Evolutionary conservation across 2,797 vertebrate species (phyloP).

Genomic region (Meriones psammophilus): DNA sequence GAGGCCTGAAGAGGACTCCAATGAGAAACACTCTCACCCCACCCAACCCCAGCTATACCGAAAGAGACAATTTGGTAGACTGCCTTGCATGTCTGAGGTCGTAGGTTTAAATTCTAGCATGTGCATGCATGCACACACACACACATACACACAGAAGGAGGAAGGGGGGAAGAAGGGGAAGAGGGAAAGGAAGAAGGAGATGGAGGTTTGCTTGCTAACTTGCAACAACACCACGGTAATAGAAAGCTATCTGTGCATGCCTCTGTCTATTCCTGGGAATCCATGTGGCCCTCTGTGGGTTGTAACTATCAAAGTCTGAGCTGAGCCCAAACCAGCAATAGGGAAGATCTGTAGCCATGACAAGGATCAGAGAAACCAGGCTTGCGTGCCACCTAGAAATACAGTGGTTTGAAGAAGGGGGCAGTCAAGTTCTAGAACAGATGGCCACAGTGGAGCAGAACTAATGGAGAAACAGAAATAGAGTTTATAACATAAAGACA

Average conservation of each 20-base stretch:
- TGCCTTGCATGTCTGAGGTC: not conserved
- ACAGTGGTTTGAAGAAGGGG: constrained; percentile 8
- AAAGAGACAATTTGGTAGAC: not conserved
- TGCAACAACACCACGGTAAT: not conserved
- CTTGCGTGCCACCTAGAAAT: not conserved
- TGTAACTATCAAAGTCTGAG: not conserved
- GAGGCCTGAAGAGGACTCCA: not conserved
- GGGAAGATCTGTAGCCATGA: not conserved
- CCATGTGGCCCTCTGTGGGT: not conserved
- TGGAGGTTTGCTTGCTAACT: not conserved
- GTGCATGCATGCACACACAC: not conserved
- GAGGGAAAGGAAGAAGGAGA: not conserved
- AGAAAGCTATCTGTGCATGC: not conserved
- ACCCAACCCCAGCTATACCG: not conserved
- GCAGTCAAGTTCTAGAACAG: constrained; percentile 39
- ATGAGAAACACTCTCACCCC: not conserved
- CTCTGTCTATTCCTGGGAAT: not conserved
- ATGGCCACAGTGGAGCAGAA: constrained; percentile 60
- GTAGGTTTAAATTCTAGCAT: not conserved
- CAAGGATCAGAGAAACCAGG: not conserved
- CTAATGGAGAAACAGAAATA: constrained; percentile 63
- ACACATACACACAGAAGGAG: not conserved
- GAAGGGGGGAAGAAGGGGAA: not conserved
- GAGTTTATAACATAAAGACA: constrained; percentile 49
- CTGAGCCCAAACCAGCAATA: not conserved